Evolutionary conservation across 64 coral and sea anemone genomes (phyloP), one percentile per base, ranked within the genome.

Genomic region (Hydrozoanthus tunicans): DNA sequence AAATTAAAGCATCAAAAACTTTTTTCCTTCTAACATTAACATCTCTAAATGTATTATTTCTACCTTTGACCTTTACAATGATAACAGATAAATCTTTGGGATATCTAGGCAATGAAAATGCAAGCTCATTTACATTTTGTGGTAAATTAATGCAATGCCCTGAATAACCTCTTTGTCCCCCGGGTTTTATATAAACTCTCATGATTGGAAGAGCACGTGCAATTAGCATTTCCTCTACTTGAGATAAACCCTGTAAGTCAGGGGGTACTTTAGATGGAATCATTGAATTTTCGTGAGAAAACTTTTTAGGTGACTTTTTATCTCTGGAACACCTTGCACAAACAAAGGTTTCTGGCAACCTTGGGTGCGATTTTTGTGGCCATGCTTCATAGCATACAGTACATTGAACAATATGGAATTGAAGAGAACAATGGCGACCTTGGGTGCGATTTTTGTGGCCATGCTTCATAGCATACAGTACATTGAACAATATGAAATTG

Each of bases 1-100:
- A 64, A 64, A 64, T 64, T 64, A 64, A 64, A 64, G 62, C 62
- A 64, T 64, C 62, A 64, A 64, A 64, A 64, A 64, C 62, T 64
- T 64, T 64, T 64, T 64, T 64, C 62, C 62, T 64, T 64, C 62
- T 64, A 64, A 64, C 62, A 64, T 64, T 64, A 64, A 64, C 62
- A 64, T 64, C 62, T 64, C 15, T 64, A 64, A 64, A 11, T 64
- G 62, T 64, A 64, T 64, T 64, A 64, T 64, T 64, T 64, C 62
- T 64, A 11, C 62, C 62, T 64, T 64, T 64, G 62, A 64, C 62
- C 62, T 64, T 64, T 64, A 64, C 62, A 64, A 64, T 64, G 62
- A 64, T 64, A 64, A 64, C 62, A 64, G 62, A 64, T 64, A 64
- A 64, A 64, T 64, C 62, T 64, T 64, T 64, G 62, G 62, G 62